phyloP scores from a whole-genome alignment of 2,797 vertebrate species.

The Apogon talboti region DNA sequence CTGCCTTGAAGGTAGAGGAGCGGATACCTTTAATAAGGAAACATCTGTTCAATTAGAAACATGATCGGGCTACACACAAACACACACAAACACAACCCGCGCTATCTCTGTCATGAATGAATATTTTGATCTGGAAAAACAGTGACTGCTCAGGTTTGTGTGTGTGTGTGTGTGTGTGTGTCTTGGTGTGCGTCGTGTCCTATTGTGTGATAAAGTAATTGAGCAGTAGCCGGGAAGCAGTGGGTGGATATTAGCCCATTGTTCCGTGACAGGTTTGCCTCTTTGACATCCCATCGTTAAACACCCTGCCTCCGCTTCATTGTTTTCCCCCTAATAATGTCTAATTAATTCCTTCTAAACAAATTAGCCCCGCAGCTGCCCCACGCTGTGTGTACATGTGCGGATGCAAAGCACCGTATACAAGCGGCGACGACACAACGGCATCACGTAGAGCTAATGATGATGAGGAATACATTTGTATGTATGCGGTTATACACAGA shows the following conservation, averaged over 20 bases:
- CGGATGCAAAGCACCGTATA: conserved; percentile 30
- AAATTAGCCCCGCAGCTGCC: conserved; percentile 68
- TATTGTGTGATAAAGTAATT: conserved; percentile 65
- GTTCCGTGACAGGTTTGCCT: conserved; percentile 73
- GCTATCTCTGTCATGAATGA: conserved; percentile 42
- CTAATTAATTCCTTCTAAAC: conserved; percentile 76
- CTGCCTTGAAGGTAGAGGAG: conserved; percentile 33
- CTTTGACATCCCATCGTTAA: conserved; percentile 68
- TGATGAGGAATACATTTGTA: conserved; percentile 33
- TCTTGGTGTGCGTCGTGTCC: too few species aligned
- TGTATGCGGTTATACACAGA: conserved; percentile 13
- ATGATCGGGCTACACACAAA: conserved; percentile 5
- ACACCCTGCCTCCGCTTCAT: conserved; percentile 64
- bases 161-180: conserved; percentile 16
- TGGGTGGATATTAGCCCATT: conserved; percentile 74
- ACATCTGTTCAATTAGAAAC: conserved; percentile 56
- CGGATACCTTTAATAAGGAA: conserved; percentile 41
- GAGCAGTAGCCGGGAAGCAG: conserved; percentile 63
- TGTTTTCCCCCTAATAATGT: conserved; percentile 72
- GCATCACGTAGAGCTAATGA: conserved; percentile 39
- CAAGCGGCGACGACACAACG: conserved; percentile 9
- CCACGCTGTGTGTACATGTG: conserved; percentile 25
- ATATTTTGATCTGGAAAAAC: conserved; percentile 49
- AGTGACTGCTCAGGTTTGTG: conserved; percentile 27
- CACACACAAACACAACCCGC: conserved; percentile 9